Evolutionary conservation across 2,797 vertebrate genomes (phyloP).

Genomic region (Buceros bicornis): DNA sequence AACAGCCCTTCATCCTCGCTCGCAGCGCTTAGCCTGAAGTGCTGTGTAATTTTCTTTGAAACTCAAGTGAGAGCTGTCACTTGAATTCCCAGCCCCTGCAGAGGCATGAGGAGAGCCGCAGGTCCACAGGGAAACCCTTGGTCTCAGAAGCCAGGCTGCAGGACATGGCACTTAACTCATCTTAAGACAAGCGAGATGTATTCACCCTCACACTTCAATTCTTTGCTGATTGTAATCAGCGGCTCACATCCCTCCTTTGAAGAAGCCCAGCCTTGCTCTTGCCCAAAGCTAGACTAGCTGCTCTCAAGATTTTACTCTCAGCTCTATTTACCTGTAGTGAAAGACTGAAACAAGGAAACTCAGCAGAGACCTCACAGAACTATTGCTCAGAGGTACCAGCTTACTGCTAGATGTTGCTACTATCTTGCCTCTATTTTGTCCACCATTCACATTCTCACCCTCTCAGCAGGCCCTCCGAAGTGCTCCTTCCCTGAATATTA

Average conservation of each 20-base stretch:
- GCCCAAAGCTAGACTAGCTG: background rate
- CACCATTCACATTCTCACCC: background rate
- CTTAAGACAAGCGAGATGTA: background rate
- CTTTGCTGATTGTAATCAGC: background rate
- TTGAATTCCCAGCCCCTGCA: background rate
- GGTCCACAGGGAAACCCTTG: background rate
- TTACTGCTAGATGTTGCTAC: background rate
- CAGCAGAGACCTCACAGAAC: background rate
- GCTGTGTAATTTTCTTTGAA: background rate
- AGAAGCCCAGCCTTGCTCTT: background rate
- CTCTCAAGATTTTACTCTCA: background rate
- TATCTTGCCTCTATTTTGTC: background rate
- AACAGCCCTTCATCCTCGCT: background rate
- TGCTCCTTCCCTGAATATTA: background rate
- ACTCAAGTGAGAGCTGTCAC: conserved; percentile 12
- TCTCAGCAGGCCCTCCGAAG: background rate
- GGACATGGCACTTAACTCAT: background rate
- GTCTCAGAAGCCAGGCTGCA: background rate
- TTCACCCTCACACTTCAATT: background rate
- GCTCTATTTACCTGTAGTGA: background rate
- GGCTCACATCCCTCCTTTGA: background rate
- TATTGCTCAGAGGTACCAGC: background rate
- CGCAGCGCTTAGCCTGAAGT: background rate
- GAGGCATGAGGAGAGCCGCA: background rate
- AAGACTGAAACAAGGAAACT: background rate